Percentiles rank a stretch among this genome's conserved stretches.
Conservation (phyloP, 2,888 invertebrate genomes). For the Sepiola atlantica region DNA sequence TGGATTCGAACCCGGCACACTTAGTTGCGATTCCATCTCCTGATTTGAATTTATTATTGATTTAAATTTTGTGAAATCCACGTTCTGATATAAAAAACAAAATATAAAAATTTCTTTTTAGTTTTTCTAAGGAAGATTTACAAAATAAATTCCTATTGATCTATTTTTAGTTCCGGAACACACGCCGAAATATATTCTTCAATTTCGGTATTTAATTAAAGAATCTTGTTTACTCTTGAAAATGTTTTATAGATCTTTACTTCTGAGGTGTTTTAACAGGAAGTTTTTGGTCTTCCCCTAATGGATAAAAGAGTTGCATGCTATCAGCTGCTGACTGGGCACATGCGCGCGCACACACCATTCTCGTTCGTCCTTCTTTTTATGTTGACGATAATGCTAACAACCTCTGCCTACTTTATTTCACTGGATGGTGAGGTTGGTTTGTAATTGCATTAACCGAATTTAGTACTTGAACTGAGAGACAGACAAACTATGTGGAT, state of each 20-base stretch:
- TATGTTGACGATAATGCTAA: not conserved
- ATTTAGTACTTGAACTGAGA: too few relatives aligned
- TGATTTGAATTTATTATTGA: not conserved
- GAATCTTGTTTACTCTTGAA: not conserved
- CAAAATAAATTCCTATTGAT: not conserved
- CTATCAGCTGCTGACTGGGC: not conserved
- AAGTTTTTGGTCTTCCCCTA: not conserved
- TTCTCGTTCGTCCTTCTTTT: not conserved
- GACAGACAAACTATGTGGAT: too few relatives aligned
- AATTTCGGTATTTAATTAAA: not conserved
- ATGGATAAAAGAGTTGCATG: not conserved
- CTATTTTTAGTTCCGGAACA: not conserved
- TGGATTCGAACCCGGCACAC: too few relatives aligned
- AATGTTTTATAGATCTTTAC: not conserved
- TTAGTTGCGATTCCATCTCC: too few relatives aligned
- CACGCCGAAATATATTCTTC: not conserved
- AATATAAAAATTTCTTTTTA: not conserved
- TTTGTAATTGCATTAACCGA: too few relatives aligned
- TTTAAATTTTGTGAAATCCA: not conserved
- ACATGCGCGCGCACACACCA: not conserved
- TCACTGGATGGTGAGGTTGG: too few relatives aligned
- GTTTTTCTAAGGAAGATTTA: not conserved
- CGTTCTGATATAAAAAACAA: not conserved
- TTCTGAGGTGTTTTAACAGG: not conserved
- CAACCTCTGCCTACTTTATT: too few relatives aligned